phyloP scores from a whole-genome alignment of 2,888 invertebrate genomes.

The Lacanobia wlatinum region DNA sequence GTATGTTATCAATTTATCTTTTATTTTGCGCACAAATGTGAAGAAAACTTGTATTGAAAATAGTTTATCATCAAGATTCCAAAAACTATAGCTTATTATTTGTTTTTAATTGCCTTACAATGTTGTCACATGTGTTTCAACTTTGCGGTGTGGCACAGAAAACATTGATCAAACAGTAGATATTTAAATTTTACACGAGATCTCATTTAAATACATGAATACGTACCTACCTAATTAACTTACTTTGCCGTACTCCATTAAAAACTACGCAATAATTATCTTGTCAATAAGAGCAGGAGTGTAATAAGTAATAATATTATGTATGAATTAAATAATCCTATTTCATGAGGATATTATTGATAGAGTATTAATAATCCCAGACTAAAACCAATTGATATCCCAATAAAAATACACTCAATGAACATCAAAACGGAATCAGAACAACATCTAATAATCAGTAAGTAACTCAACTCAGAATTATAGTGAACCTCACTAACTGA shows the following conservation, averaged over 20 bases:
- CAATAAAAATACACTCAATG: not conserved
- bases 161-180: conserved; percentile 23
- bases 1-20: not conserved
- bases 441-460: not conserved
- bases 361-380: not conserved
- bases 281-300: too few relatives aligned
- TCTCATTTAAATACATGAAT: conserved; percentile 6
- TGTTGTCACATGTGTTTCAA: conserved; percentile 38
- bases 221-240: not conserved
- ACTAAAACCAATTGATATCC: not conserved
- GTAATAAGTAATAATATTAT: too few relatives aligned
- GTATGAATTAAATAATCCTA: too few relatives aligned
- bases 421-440: not conserved
- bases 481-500: conserved; percentile 6
- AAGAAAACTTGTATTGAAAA: not conserved
- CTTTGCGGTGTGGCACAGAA: conserved; percentile 2
- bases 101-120: not conserved
- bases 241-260: too few relatives aligned
- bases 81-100: conserved; percentile 8
- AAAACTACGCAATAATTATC: too few relatives aligned
- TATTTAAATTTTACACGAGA: not conserved
- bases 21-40: not conserved
- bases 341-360: not conserved
- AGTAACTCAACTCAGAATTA: not conserved
- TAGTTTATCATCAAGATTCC: conserved; percentile 2